A percentile compares a stretch with the other conserved stretches of the same genome.
Conservation (phyloP, 2,888 invertebrate genomes). For the Stenodema calcarata region DNA sequence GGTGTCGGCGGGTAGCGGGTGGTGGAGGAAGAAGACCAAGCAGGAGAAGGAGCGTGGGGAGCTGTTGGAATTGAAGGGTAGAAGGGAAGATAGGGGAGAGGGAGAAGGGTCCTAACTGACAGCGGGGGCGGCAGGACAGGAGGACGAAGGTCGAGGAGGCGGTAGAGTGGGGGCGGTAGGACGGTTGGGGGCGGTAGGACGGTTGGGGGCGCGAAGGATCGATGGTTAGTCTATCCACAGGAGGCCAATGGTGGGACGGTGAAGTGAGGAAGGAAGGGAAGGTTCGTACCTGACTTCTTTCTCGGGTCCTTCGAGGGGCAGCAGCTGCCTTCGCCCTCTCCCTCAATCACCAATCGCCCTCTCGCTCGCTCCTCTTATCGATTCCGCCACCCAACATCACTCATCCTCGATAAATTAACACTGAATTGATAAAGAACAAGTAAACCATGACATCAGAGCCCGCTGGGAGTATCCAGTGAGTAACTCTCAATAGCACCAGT, state of each 20-base stretch:
- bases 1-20: neutral
- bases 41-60: neutral
- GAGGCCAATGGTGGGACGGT: no score
- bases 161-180: neutral
- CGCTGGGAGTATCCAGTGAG: no score
- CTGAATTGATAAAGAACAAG: neutral
- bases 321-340: neutral
- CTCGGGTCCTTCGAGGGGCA: constrained; percentile 31
- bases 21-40: neutral
- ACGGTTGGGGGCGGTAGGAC: neutral
- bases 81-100: neutral
- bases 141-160: neutral
- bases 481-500: no score
- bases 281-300: constrained; percentile 38
- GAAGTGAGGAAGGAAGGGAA: no score
- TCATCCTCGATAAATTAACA: neutral
- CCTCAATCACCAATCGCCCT: neutral
- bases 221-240: constrained; percentile 36
- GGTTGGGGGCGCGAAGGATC: neutral
- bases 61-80: neutral
- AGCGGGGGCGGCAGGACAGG: neutral
- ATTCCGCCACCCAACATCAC: neutral
- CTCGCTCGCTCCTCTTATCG: neutral
- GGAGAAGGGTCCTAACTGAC: neutral
- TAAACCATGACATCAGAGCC: no score